phyloP scores from a whole-genome alignment of 2,888 invertebrate genomes.

The Drosophila heteroneura region DNA sequence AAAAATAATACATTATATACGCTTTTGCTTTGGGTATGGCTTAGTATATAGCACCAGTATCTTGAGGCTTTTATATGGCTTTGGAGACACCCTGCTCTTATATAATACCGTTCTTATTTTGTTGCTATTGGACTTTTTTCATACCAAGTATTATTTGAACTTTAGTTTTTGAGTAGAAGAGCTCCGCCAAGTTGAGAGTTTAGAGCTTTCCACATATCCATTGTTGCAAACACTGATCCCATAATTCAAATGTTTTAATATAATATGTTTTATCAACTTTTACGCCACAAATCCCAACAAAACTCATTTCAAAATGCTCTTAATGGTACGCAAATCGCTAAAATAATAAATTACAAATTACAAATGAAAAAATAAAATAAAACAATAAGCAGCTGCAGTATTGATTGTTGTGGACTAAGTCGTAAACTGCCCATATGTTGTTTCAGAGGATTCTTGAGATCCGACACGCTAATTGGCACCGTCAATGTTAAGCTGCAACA shows the following conservation, averaged over 20 bases:
- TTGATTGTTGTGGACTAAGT: slow-evolving; percentile 85
- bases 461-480: slow-evolving; percentile 94
- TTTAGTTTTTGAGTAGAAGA: neutral
- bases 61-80: neutral
- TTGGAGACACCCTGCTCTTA: neutral
- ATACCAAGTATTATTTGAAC: neutral
- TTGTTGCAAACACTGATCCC: slow-evolving; percentile 29
- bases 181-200: slow-evolving; percentile 37
- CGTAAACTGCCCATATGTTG: slow-evolving; percentile 86
- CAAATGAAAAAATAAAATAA: slow-evolving; percentile 28
- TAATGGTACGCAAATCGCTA: slow-evolving; percentile 51
- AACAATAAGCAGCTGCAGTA: slow-evolving; percentile 82
- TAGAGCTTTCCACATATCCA: slow-evolving; percentile 38
- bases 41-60: neutral
- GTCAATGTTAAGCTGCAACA: slow-evolving; percentile 93
- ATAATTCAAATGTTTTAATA: slow-evolving; percentile 55
- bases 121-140: neutral
- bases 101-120: neutral
- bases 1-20: neutral
- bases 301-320: slow-evolving; percentile 52
- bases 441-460: slow-evolving; percentile 97
- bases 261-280: slow-evolving; percentile 59
- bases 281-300: slow-evolving; percentile 67
- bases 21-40: neutral
- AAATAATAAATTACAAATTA: slow-evolving; percentile 17